These are phyloP conservation scores for Ctena decussata DNA, from an alignment of 2,888 invertebrate genomes.

Conservation along the genomic window DNA sequence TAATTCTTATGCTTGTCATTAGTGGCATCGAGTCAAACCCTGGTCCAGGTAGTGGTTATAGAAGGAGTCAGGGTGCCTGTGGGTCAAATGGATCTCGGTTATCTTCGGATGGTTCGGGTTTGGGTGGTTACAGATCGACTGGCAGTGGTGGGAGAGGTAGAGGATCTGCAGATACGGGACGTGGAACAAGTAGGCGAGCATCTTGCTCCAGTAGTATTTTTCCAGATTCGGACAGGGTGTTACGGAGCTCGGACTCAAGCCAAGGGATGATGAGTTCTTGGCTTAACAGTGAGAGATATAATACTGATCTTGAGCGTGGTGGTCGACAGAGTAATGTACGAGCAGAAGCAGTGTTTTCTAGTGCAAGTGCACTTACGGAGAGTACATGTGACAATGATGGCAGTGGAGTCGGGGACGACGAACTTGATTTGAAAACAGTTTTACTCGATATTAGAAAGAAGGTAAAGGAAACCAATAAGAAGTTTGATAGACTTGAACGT, in stretches of 20 bases:
- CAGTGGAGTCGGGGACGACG: no score
- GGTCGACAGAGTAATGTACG: not conserved
- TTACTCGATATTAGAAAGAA: not conserved
- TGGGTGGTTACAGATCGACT: no score
- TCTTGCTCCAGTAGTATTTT: not conserved
- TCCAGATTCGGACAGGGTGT: not conserved
- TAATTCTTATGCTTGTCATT: not conserved
- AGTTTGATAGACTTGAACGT: not conserved
- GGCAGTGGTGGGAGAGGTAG: not conserved
- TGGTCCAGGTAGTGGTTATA: not conserved
- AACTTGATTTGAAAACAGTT: not conserved
- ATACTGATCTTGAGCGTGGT: not conserved
- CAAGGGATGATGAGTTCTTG: not conserved
- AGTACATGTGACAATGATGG: not conserved
- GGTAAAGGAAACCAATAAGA: not conserved
- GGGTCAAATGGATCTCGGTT: not conserved
- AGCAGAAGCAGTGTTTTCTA: not conserved
- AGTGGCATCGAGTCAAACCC: not conserved
- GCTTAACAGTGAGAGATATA: not conserved
- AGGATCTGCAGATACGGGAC: not conserved
- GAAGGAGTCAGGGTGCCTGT: not conserved
- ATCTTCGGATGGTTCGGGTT: not conserved
- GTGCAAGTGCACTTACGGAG: not conserved
- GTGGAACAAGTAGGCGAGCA: not conserved
- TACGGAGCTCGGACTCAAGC: not conserved